phyloP scores from a whole-genome alignment of 2,113 vertebrate genomes.

The Zingel zingel region DNA sequence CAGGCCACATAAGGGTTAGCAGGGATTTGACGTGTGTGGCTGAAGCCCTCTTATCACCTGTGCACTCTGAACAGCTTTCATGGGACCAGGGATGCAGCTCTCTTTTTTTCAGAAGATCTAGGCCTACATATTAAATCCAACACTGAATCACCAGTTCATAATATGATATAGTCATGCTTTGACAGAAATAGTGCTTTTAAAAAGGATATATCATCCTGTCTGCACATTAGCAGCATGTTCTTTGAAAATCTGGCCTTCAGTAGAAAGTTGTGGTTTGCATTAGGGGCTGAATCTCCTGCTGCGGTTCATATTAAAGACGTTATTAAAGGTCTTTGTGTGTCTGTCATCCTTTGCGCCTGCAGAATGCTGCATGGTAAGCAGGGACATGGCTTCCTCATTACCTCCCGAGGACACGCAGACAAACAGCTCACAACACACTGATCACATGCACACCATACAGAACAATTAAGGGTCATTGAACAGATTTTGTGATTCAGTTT shows the following conservation, averaged over 20 bases:
- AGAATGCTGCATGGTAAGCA: slow-evolving; percentile 73
- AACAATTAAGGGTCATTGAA: slow-evolving; percentile 47
- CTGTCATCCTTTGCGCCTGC: slow-evolving; percentile 53
- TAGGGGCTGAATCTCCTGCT: slow-evolving; percentile 54
- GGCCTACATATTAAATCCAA: slow-evolving; percentile 30
- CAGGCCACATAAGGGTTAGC: slow-evolving; percentile 46
- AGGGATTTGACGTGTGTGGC: slow-evolving; percentile 51
- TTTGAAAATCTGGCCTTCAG: slow-evolving; percentile 62
- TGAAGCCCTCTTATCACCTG: slow-evolving; percentile 49
- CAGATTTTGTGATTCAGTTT: slow-evolving; percentile 43
- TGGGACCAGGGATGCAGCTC: slow-evolving; percentile 15
- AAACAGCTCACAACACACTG: slow-evolving; percentile 56
- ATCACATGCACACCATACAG: slow-evolving; percentile 51
- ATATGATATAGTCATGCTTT: background rate
- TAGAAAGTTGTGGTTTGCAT: slow-evolving; percentile 66
- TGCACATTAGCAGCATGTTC: slow-evolving; percentile 32
- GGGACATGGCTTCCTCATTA: slow-evolving; percentile 77
- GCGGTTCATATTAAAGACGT: slow-evolving; percentile 59
- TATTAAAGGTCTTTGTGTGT: slow-evolving; percentile 74
- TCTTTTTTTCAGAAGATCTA: slow-evolving; percentile 5
- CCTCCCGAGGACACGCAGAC: slow-evolving; percentile 67
- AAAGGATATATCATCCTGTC: slow-evolving; percentile 24
- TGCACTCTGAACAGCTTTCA: slow-evolving; percentile 28
- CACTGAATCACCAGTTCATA: slow-evolving; percentile 26
- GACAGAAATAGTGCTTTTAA: slow-evolving; percentile 29